These are phyloP conservation scores for Cremastinae sp. DNA, from an alignment of 2,888 invertebrate genomes.

Conservation along the genomic window DNA sequence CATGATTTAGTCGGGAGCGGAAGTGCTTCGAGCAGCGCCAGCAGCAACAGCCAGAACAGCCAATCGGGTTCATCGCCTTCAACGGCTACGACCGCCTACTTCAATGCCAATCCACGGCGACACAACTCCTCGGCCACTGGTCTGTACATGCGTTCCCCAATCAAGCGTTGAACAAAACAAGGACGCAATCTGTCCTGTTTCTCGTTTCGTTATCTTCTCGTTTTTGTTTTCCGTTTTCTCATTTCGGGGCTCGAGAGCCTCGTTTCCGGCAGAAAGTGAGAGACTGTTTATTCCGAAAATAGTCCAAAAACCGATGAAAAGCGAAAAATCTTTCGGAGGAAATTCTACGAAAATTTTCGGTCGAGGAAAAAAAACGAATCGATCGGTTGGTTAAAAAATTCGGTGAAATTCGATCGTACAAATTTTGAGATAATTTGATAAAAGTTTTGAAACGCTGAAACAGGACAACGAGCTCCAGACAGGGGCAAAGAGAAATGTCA, in stretches of 20 bases:
- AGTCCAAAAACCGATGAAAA: too few relatives aligned
- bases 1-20: slow-evolving; percentile 76
- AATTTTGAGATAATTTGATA: too few relatives aligned
- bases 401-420: too few relatives aligned
- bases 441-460: slow-evolving; percentile 31
- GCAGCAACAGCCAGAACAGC: slow-evolving; percentile 78
- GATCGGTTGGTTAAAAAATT: too few relatives aligned
- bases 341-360: too few relatives aligned
- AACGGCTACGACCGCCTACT: slow-evolving; percentile 67
- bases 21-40: slow-evolving; percentile 71
- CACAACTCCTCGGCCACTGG: slow-evolving; percentile 76
- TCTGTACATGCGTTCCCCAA: slow-evolving; percentile 72
- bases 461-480: slow-evolving; percentile 44
- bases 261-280: too few relatives aligned
- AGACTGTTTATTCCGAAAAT: too few relatives aligned
- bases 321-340: too few relatives aligned
- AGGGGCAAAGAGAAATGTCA: slow-evolving; percentile 33
- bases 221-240: not conserved
- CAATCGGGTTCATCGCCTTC: slow-evolving; percentile 74
- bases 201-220: slow-evolving; percentile 43
- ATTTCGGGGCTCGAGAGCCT: not conserved
- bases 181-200: slow-evolving; percentile 38
- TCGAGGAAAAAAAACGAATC: too few relatives aligned
- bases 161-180: slow-evolving; percentile 36
- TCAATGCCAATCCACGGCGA: slow-evolving; percentile 69